Conservation (phyloP, 2,113 vertebrate genomes). For the Halichoerus grypus region DNA sequence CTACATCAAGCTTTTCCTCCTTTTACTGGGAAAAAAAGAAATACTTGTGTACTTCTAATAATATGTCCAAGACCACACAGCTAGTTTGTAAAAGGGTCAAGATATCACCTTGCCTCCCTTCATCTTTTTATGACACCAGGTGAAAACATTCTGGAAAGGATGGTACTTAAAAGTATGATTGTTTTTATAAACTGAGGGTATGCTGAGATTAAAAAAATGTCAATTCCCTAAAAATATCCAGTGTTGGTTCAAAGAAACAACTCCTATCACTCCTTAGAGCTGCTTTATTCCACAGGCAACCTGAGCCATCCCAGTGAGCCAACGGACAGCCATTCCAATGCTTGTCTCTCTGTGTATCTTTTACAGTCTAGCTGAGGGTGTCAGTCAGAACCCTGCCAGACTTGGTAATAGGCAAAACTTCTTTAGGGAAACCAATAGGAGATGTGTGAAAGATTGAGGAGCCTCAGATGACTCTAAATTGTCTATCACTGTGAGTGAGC, state of each 20-base stretch:
- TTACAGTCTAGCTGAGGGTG: not conserved
- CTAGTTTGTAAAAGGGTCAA: not conserved
- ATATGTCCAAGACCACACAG: not conserved
- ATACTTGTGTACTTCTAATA: not conserved
- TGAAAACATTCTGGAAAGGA: not conserved
- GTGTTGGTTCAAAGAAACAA: not conserved
- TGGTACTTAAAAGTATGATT: not conserved
- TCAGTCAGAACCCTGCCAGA: slow-evolving; percentile 36
- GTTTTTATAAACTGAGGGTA: not conserved
- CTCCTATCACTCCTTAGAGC: not conserved
- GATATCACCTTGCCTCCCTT: not conserved
- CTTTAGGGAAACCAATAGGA: not conserved
- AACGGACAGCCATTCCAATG: not conserved
- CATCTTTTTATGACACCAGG: not conserved
- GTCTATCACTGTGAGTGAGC: slow-evolving; percentile 30
- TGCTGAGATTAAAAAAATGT: fast-evolving
- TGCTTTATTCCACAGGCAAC: not conserved
- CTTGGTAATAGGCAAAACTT: slow-evolving; percentile 39
- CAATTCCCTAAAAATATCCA: not conserved
- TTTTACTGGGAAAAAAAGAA: not conserved
- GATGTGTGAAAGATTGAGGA: not conserved
- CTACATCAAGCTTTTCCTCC: not conserved
- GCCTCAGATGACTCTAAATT: not conserved
- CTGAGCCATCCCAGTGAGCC: not conserved
- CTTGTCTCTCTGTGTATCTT: not conserved